These are phyloP conservation scores for Pyralis farinalis DNA, from an alignment of 2,888 invertebrate genomes.

Conservation along the genomic window DNA sequence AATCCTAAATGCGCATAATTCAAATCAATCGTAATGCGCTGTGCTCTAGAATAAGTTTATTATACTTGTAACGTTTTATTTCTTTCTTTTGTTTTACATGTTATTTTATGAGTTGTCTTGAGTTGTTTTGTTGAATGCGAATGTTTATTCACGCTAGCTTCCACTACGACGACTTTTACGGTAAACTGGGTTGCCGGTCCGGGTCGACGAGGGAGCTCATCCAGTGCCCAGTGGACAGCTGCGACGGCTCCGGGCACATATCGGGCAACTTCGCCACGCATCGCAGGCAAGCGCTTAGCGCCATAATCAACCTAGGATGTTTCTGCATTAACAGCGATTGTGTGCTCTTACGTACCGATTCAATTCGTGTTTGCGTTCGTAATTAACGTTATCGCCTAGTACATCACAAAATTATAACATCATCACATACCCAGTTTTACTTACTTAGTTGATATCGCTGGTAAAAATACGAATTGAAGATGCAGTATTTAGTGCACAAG, in stretches of 20 bases:
- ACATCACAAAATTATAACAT: no score
- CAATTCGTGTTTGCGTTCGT: no score
- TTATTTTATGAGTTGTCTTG: no score
- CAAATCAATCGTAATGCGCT: neutral
- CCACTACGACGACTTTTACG: conserved; percentile 63
- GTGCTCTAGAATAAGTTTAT: neutral
- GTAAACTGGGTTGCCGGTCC: conserved; percentile 73
- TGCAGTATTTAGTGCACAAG: no score
- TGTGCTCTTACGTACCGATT: no score
- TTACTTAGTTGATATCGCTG: no score
- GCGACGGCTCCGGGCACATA: conserved; percentile 93
- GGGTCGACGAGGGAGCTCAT: conserved; percentile 87
- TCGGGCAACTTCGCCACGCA: conserved; percentile 95
- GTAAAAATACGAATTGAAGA: no score
- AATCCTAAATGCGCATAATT: conserved; percentile 3
- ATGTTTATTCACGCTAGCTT: conserved; percentile 56
- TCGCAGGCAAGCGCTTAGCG: conserved; percentile 86
- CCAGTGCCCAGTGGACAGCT: conserved; percentile 89
- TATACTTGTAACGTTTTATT: no score
- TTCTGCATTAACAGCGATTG: no score
- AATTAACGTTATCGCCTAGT: no score
- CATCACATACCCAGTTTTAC: no score
- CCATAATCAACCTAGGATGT: no score
- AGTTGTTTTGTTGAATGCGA: conserved; percentile 14
- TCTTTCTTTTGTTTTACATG: conserved; percentile 29